These are phyloP conservation scores for Pseudorhiza aurosa DNA, from an alignment of 30 jellyfish, hydroid and myxozoan species.

Conservation along the genomic window DNA sequence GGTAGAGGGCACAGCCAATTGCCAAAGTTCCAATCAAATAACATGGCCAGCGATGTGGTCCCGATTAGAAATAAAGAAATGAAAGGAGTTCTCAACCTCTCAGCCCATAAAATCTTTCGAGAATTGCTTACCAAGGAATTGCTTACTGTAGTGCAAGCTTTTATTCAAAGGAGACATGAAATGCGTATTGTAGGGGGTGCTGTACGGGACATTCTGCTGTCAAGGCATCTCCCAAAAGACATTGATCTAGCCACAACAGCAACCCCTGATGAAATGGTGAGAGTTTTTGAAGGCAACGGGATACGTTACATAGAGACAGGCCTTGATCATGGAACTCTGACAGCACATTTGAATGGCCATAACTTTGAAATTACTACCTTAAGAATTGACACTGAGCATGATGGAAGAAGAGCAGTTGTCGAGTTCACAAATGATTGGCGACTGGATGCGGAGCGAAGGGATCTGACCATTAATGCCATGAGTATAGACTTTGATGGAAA, in stretches of 20 bases:
- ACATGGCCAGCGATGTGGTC: too few relatives aligned
- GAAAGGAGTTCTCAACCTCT: constrained; percentile 38
- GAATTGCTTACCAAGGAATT: constrained; percentile 49
- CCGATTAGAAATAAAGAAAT: too few relatives aligned
- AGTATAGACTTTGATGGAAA: constrained; percentile 90
- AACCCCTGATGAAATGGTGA: constrained; percentile 93
- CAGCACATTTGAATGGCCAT: constrained; percentile 86
- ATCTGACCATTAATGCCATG: constrained; percentile 97
- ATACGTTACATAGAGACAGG: constrained; percentile 96
- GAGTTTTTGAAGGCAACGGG: constrained; percentile 38
- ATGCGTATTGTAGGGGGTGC: constrained; percentile 99
- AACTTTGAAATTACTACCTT: constrained; percentile 97
- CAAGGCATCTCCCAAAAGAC: constrained; percentile 83
- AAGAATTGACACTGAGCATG: constrained; percentile 89
- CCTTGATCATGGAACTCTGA: constrained; percentile 97
- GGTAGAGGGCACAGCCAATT: too few relatives aligned
- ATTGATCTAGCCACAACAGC: constrained; percentile 97
- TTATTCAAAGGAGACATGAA: constrained; percentile 61
- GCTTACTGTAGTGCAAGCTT: constrained; percentile 42
- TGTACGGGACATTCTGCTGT: constrained; percentile 89
- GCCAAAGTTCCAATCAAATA: too few relatives aligned
- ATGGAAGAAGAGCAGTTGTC: constrained; percentile 97
- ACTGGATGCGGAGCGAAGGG: constrained; percentile 97
- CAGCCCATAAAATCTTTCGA: constrained; percentile 23
- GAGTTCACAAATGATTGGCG: constrained; percentile 97